Evolutionary conservation across 1,140 invertebrate genomes (phyloP).

Genomic region (Pogonus chalceus): DNA sequence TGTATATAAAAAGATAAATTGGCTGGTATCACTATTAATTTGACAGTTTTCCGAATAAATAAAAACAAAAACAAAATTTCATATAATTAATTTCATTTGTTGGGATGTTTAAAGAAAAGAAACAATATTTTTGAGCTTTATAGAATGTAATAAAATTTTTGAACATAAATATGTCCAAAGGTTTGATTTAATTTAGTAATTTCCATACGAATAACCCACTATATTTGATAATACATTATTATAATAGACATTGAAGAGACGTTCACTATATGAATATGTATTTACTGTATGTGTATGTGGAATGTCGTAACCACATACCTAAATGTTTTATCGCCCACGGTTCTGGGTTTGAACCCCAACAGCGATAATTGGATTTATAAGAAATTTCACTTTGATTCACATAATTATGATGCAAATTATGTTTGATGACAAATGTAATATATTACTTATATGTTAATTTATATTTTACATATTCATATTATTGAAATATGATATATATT

Average conservation of each 20-base stretch:
- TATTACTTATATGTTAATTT: too few relatives aligned
- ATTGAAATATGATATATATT: too few relatives aligned
- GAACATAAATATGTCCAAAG: neutral
- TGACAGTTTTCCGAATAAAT: too few relatives aligned
- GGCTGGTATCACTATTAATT: neutral
- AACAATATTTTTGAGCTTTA: neutral
- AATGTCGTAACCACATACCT: too few relatives aligned
- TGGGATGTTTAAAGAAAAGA: neutral
- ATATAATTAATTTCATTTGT: neutral
- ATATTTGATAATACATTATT: constrained; percentile 4
- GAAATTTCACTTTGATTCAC: too few relatives aligned
- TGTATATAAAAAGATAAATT: neutral
- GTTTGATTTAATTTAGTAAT: constrained; percentile 1
- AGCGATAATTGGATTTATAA: too few relatives aligned
- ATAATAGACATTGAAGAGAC: neutral
- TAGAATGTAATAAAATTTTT: neutral
- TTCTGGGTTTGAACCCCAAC: too few relatives aligned
- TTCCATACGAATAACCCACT: neutral
- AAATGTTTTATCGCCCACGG: too few relatives aligned
- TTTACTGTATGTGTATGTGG: neutral
- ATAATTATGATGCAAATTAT: too few relatives aligned
- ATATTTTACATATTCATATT: too few relatives aligned
- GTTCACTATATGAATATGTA: neutral
- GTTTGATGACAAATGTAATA: too few relatives aligned
- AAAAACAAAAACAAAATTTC: too few relatives aligned